phyloP scores from a whole-genome alignment of 2,797 vertebrate species.

The Hippopotamyrus pictus region DNA sequence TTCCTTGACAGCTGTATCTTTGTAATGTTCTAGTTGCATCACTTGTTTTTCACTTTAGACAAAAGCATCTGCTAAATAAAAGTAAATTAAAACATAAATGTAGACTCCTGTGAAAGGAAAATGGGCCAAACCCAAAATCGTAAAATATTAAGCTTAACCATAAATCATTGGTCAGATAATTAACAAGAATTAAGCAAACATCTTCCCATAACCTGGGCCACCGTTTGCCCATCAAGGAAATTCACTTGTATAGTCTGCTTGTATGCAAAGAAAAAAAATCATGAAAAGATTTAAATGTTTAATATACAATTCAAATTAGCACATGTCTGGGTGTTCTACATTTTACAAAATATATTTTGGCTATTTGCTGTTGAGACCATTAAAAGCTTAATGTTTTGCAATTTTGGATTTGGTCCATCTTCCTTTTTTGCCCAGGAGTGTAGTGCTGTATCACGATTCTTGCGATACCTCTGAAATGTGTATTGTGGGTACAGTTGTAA shows the following conservation, averaged over 20 bases:
- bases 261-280: background rate
- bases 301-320: background rate
- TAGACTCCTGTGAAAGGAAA: background rate
- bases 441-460: background rate
- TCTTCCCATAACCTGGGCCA: background rate
- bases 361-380: background rate
- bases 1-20: background rate
- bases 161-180: background rate
- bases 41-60: background rate
- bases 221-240: background rate
- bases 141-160: background rate
- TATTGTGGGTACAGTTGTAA: background rate
- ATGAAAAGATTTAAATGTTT: background rate
- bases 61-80: background rate
- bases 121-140: background rate
- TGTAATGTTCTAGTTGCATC: background rate
- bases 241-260: background rate
- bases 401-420: background rate
- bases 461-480: background rate
- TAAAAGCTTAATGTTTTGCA: background rate
- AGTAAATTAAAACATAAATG: background rate
- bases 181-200: background rate
- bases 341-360: background rate
- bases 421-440: background rate
- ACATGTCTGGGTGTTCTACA: background rate